These are phyloP conservation scores for Sanderia malayensis DNA, from an alignment of 30 jellyfish, hydroid and myxozoan species.

Conservation along the genomic window DNA sequence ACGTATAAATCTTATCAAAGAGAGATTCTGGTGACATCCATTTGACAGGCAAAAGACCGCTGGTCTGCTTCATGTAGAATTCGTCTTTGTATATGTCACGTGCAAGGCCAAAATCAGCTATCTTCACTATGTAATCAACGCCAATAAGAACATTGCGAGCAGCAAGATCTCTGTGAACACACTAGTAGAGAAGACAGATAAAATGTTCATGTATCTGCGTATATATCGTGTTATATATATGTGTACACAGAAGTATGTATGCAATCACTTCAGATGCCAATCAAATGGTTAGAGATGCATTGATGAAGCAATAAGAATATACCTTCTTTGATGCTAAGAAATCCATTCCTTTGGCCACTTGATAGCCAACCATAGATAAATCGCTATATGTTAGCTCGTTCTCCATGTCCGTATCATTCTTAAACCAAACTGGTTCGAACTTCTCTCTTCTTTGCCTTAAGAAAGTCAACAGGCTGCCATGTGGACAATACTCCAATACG, in stretches of 20 bases:
- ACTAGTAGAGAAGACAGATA: constrained; percentile 35
- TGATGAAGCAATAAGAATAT: no score
- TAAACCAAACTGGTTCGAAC: constrained; percentile 79
- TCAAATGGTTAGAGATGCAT: no score
- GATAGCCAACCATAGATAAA: constrained; percentile 70
- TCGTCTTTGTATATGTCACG: constrained; percentile 83
- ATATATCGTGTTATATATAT: no score
- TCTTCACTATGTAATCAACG: constrained; percentile 79
- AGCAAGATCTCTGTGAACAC: constrained; percentile 95
- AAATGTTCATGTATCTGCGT: no score
- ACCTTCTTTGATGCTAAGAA: constrained; percentile 94
- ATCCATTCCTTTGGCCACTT: constrained; percentile 94
- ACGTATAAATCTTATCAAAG: constrained; percentile 81
- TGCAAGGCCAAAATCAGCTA: constrained; percentile 96
- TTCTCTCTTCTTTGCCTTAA: constrained; percentile 71
- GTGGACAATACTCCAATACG: constrained; percentile 87
- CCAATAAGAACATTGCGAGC: constrained; percentile 96
- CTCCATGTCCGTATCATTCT: constrained; percentile 72
- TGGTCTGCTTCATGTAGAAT: constrained; percentile 74
- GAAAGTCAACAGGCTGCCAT: constrained; percentile 83
- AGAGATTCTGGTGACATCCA: constrained; percentile 99
- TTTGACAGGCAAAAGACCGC: constrained; percentile 95
- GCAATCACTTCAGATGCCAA: no score
- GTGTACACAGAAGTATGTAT: no score
- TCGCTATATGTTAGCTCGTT: constrained; percentile 73